Percentiles rank a stretch among this genome's conserved stretches.
Conservation (phyloP, 2,113 vertebrate genomes). For the Thinocorus orbignyianus region DNA sequence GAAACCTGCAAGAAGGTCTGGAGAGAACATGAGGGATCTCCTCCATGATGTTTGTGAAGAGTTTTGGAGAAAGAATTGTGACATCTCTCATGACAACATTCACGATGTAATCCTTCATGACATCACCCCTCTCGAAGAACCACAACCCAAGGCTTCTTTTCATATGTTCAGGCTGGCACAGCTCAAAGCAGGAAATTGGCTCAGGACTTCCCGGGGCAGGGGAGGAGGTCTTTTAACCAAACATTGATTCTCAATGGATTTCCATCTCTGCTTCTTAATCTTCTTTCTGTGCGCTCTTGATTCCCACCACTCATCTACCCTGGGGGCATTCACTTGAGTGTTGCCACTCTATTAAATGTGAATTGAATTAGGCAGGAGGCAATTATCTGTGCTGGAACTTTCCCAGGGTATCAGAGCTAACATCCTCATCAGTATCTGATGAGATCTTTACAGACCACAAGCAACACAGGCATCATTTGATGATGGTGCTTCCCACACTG, state of each 20-base stretch:
- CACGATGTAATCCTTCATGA: neutral
- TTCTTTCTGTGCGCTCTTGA: neutral
- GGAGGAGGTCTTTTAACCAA: neutral
- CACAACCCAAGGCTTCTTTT: neutral
- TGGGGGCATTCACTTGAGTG: neutral
- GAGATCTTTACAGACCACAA: slow-evolving; percentile 5
- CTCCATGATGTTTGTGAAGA: neutral
- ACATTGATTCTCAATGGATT: neutral
- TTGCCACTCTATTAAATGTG: neutral
- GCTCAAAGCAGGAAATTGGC: neutral
- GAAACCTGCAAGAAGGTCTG: neutral
- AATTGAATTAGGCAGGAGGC: slow-evolving; percentile 34
- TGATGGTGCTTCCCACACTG: neutral
- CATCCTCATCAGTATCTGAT: neutral
- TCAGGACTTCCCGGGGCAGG: neutral
- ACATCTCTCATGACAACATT: neutral
- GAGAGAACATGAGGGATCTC: neutral
- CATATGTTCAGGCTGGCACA: neutral
- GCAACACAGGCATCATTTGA: neutral
- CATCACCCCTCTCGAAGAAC: neutral
- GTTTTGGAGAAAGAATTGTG: neutral
- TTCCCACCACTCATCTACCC: slow-evolving; percentile 5
- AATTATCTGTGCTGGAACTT: slow-evolving; percentile 46
- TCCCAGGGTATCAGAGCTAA: slow-evolving; percentile 44
- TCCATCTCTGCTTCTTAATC: neutral